A percentile compares a stretch with the other conserved stretches of the same genome.
Conservation (phyloP, 1,140 invertebrate genomes). For the Elysia chlorotica region DNA sequence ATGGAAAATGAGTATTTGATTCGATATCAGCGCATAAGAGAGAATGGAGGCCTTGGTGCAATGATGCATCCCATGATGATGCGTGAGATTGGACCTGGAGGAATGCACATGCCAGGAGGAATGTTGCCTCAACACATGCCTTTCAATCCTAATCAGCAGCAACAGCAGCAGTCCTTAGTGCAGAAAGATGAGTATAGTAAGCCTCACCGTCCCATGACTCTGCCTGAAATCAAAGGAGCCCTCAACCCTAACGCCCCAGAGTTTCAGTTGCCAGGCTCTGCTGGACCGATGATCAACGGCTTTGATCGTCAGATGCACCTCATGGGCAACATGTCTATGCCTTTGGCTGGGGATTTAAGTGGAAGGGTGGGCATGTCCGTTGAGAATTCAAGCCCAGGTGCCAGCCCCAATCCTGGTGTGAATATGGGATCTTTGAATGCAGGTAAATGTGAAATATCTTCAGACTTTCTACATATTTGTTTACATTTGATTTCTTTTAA, state of each 20-base stretch:
- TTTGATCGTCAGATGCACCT: not conserved
- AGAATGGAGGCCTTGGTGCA: not conserved
- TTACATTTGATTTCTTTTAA: not conserved
- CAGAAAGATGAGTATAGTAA: slow-evolving; percentile 59
- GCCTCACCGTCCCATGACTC: slow-evolving; percentile 60
- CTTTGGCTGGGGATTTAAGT: too few species aligned
- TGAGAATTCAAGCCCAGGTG: not conserved
- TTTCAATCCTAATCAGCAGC: slow-evolving; percentile 26
- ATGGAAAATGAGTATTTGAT: not conserved
- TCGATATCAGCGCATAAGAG: not conserved
- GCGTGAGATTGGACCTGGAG: not conserved
- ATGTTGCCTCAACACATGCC: slow-evolving; percentile 15
- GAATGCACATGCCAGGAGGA: not conserved
- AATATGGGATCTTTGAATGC: not conserved
- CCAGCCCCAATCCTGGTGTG: slow-evolving; percentile 12
- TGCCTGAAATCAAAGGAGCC: slow-evolving; percentile 68
- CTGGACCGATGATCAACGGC: slow-evolving; percentile 6
- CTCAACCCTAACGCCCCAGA: slow-evolving; percentile 88
- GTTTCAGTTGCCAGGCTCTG: slow-evolving; percentile 66
- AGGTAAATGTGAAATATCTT: slow-evolving; percentile 4
- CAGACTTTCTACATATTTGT: too few species aligned
- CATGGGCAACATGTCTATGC: not conserved
- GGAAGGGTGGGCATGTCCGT: not conserved
- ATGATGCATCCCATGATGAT: slow-evolving; percentile 4
- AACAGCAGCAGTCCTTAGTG: slow-evolving; percentile 26